Conservation (phyloP, 23 tunicate species). For the Oikopleura albicans region DNA sequence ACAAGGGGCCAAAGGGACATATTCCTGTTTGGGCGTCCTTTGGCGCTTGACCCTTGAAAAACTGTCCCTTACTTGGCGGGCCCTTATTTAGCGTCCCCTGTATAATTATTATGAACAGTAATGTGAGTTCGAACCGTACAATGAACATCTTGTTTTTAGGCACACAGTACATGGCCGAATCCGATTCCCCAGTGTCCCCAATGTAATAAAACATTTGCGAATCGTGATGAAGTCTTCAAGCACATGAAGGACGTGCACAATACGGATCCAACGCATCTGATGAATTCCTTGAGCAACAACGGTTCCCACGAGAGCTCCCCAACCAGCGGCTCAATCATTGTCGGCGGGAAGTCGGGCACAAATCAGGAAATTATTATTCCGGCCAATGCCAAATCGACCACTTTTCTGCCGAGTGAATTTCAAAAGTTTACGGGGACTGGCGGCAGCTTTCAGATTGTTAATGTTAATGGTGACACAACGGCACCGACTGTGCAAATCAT, state of each 20-base stretch:
- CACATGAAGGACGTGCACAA: neutral
- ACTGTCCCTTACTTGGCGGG: no score
- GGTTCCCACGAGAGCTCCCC: neutral
- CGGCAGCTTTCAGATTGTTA: neutral
- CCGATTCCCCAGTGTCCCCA: neutral
- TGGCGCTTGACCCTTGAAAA: no score
- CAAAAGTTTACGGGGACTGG: neutral
- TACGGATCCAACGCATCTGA: neutral
- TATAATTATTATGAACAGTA: no score
- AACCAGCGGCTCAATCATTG: neutral
- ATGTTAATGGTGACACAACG: neutral
- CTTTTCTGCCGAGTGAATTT: neutral
- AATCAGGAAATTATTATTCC: neutral
- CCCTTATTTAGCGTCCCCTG: no score
- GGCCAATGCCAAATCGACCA: neutral
- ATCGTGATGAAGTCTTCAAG: neutral
- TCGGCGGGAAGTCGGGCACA: neutral
- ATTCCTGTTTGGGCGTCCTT: no score
- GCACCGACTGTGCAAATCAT: neutral
- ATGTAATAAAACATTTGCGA: conserved; percentile 8
- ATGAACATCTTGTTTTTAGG: no score
- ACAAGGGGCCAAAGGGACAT: no score
- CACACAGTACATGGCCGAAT: conserved; percentile 12
- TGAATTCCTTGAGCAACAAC: neutral
- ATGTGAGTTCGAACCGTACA: no score